Base-by-base conservation (phyloP, 2,888 invertebrate species). In the Protodeltote pygarga region DNA sequence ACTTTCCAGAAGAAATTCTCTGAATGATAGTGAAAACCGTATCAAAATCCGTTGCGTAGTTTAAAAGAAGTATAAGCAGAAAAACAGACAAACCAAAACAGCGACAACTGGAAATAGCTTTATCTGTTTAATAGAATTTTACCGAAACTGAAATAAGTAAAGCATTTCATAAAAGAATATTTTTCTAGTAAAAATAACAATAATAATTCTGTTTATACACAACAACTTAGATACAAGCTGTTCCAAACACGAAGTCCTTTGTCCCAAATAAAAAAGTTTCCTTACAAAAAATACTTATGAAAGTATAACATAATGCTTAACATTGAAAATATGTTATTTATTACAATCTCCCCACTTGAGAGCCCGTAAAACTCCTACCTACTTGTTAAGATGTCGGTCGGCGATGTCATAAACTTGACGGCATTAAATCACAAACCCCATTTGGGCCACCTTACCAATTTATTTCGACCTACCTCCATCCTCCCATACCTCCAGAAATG, bases 391-490 rank as follows among this genome's bases (percentile, higher is more conserved):
- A 83, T 77, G 76, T 73, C 74, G 73, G 66, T 71, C 67, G 71
- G 61, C 65, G 66, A 68, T 73, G 74, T 82, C 85, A 80, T 86
- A 85, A 85, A 85, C 75, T 79, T 77, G 79, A 79, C 71, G 77
- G 80, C 75, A 73, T 83, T 83, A 86, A 86, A 87, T 86, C 85
- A 85, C 78, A 77, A 76, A 75, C 70, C 75, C 79, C 81, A 79
- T 85, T 86, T 77, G 58, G 55, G 52, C 50, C 53, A 62, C 59
- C 50, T 39, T 17, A 51, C 83, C 81, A 80, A 53, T 58, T 48
- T 48, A 61, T 49, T 11, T 11, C 52, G 82, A 76, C 29, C 81
- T 62, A 45, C 55, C 35, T 37, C 48, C 42, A 38, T 55, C 54
- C 41, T 42, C 24, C 15, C 13, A 25, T 14, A 14, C 16, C 40